Percentiles rank a stretch among this genome's conserved stretches.
Conservation (phyloP, 2,113 vertebrate species). For the Thomomys bottae region DNA sequence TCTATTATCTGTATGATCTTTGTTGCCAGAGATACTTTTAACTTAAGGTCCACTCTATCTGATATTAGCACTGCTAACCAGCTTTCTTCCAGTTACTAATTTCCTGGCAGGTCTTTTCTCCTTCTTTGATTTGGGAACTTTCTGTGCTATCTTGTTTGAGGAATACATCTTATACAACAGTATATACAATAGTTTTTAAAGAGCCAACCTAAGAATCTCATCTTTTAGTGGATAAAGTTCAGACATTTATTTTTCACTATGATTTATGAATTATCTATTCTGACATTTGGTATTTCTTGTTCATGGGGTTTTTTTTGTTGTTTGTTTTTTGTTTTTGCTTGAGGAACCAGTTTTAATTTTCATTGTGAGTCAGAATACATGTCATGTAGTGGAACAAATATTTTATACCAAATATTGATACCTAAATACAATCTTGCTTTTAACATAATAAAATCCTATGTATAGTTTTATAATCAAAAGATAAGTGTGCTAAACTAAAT, state of each 20-base stretch:
- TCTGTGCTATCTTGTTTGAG: slow-evolving; percentile 23
- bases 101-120: slow-evolving; percentile 6
- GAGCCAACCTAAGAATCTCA: neutral
- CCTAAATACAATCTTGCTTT: no score
- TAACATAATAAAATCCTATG: no score
- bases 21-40: slow-evolving; percentile 45
- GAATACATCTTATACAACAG: neutral
- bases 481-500: no score
- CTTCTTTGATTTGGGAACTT: neutral
- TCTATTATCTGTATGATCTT: slow-evolving; percentile 4
- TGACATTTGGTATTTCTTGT: neutral
- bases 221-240: neutral
- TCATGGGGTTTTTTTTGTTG: neutral
- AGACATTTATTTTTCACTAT: slow-evolving; percentile 10
- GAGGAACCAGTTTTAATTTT: no score
- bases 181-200: neutral
- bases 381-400: no score
- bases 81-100: neutral
- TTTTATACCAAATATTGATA: no score
- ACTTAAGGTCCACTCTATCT: slow-evolving; percentile 16
- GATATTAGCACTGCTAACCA: slow-evolving; percentile 13
- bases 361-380: no score
- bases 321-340: no score
- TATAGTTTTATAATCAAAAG: no score
- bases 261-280: neutral